Base-by-base conservation (phyloP, 2,797 vertebrate genomes). In the Sebastes aleutianus region DNA sequence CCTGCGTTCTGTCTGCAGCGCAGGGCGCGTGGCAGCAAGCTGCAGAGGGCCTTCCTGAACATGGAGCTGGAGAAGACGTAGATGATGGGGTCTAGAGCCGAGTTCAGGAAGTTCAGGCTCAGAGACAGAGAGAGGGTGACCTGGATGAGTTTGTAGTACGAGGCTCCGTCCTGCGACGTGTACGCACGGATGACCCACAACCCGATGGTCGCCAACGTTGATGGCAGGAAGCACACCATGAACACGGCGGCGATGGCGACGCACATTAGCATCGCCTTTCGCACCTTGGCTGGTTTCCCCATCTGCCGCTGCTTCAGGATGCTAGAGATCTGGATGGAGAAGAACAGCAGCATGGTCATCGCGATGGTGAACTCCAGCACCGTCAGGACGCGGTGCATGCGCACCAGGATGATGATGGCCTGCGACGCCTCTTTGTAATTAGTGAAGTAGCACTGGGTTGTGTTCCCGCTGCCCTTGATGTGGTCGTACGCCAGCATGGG, bases 71-170 rank as follows among this genome's bases (percentile, higher is more conserved):
- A 96, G 83, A 96, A 95, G 34, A 94, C 83, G 34, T 95, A 93
- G 2, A 93, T 22, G 18, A 94, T 29, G 3, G 89, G 96, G 66
- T 97, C 94, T 76, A 96, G 87, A 32, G 93, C 87, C 1, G 95
- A 95, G 84, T 96, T 96, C 77, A 95, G 82, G 80, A 96, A 95
- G 82, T 90, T 96, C 68, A 96, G 86, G 1, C 93, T 86, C 78
- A 95, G 32, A 34, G 94, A 96, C 22, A 92, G 80, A 36, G 34
- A 36, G 1, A 93, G 91, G 53, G 91, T 95, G 85, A 93, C 92
- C 57, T 82, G 67, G 18, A 93, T 95, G 10, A 93, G 91, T 0
- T 90, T 92, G 70, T 89, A 80, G 22, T 93, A 92, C 3, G 86
- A 66, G 31, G 70, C 0, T 3, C 96, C 93, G 73, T 93, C 88